These are phyloP conservation scores for Sycophila sp. DNA, from an alignment of 1,140 invertebrate genomes.

Conservation along the genomic window DNA sequence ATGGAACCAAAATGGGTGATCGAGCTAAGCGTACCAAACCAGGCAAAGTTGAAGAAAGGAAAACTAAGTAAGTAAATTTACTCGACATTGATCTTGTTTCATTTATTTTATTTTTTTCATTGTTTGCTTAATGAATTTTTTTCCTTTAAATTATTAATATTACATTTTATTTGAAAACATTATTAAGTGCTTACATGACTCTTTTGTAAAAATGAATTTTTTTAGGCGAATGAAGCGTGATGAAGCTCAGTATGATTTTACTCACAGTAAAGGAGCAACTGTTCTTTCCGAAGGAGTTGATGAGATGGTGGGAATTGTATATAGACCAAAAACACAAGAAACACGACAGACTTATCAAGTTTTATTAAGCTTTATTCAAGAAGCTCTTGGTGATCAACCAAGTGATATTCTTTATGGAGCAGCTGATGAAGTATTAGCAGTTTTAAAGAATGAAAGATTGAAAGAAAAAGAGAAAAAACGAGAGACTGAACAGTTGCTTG, in stretches of 20 bases:
- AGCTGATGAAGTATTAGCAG: conserved; percentile 95
- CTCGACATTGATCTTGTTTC: not conserved
- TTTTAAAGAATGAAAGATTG: conserved; percentile 94
- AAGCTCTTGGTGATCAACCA: conserved; percentile 97
- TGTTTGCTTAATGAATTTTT: not conserved
- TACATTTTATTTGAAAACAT: not conserved
- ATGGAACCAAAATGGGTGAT: conserved; percentile 97
- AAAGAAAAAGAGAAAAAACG: conserved; percentile 94
- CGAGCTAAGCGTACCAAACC: conserved; percentile 88
- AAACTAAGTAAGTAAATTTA: conserved; percentile 80
- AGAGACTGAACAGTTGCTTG: conserved; percentile 90
- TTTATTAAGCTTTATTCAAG: conserved; percentile 95
- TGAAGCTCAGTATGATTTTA: conserved; percentile 91
- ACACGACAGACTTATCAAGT: conserved; percentile 97
- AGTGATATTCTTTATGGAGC: conserved; percentile 96
- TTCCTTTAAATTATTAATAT: not conserved
- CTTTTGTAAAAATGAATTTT: too few species aligned
- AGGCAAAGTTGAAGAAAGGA: conserved; percentile 88
- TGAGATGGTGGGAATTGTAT: conserved; percentile 93
- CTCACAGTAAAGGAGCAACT: conserved; percentile 88
- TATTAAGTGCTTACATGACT: not conserved
- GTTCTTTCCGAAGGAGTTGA: conserved; percentile 89
- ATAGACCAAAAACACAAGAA: conserved; percentile 97
- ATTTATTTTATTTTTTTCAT: not conserved
- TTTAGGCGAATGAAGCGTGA: conserved; percentile 84